Conservation (phyloP, 2,113 vertebrate species). For the Haliaeetus leucogaster region DNA sequence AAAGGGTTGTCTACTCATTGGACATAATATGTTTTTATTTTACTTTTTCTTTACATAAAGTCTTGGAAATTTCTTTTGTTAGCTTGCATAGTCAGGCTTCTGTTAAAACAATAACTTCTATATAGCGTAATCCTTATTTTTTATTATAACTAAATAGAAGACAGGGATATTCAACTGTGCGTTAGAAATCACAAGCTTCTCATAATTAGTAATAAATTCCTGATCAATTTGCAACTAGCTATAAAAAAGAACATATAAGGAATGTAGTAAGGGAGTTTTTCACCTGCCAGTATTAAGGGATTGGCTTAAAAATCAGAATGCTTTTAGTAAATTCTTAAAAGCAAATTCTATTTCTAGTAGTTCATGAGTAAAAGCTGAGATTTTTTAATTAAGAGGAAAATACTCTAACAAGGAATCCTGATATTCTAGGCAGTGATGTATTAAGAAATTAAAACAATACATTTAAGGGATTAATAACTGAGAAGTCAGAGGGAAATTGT, state of each 20-base stretch:
- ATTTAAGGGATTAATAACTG: slow-evolving; percentile 15
- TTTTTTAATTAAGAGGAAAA: not conserved
- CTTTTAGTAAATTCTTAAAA: not conserved
- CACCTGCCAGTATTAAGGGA: not conserved
- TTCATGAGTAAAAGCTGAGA: not conserved
- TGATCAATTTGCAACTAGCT: not conserved
- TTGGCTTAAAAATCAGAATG: not conserved
- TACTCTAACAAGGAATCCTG: not conserved
- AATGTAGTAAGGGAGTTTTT: not conserved
- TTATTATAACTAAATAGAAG: not conserved
- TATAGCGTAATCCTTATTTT: not conserved
- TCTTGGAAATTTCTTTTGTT: not conserved
- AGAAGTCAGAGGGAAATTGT: not conserved
- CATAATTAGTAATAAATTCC: not conserved
- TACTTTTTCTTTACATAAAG: not conserved
- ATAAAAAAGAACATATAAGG: not conserved
- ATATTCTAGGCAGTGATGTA: not conserved
- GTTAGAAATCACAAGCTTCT: not conserved
- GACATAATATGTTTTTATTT: not conserved
- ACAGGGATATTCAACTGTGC: not conserved
- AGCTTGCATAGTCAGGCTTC: not conserved
- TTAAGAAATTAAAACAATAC: not conserved
- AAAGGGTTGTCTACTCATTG: not conserved
- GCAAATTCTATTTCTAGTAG: not conserved
- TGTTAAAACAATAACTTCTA: not conserved